Evolutionary conservation across 2,113 vertebrate genomes (phyloP).

Genomic region (Erpornis zantholeuca): DNA sequence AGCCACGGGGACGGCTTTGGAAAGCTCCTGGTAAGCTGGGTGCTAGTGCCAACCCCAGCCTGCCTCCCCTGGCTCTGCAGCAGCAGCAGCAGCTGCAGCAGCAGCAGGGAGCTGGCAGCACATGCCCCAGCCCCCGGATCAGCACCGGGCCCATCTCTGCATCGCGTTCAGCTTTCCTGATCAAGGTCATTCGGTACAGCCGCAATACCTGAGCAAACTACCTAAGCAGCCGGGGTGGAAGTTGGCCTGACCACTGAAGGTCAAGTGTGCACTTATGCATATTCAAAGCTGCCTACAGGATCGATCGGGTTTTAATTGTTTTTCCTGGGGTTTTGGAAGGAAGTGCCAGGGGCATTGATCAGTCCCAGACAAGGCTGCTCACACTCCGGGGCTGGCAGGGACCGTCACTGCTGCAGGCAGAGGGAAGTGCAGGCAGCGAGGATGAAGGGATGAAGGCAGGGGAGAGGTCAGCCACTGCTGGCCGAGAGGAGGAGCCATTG

Average conservation of each 20-base stretch:
- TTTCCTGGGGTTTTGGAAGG: conserved; percentile 96
- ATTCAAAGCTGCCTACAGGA: conserved; percentile 90
- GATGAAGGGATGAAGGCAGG: neutral
- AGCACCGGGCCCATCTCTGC: neutral
- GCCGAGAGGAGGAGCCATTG: neutral
- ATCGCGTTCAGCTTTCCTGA: neutral
- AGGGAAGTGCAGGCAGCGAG: neutral
- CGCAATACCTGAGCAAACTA: conserved; percentile 63
- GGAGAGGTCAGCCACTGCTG: neutral
- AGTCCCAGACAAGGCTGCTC: conserved; percentile 81
- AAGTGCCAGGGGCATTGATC: conserved; percentile 98
- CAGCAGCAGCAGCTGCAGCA: neutral
- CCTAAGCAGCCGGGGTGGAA: conserved; percentile 55
- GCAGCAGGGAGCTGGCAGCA: neutral
- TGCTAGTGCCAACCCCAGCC: neutral
- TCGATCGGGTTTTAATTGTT: conserved; percentile 99
- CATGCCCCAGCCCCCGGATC: rapidly evolving
- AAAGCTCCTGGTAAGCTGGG: neutral
- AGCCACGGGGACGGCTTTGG: neutral
- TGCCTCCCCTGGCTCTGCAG: neutral
- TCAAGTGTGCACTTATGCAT: conserved; percentile 99
- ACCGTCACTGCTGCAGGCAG: neutral
- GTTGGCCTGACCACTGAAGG: conserved; percentile 87
- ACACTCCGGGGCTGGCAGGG: conserved; percentile 60
- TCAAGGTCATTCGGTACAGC: conserved; percentile 60